Conservation (phyloP, 2,888 invertebrate genomes). For the Nemapogon koenigi region DNA sequence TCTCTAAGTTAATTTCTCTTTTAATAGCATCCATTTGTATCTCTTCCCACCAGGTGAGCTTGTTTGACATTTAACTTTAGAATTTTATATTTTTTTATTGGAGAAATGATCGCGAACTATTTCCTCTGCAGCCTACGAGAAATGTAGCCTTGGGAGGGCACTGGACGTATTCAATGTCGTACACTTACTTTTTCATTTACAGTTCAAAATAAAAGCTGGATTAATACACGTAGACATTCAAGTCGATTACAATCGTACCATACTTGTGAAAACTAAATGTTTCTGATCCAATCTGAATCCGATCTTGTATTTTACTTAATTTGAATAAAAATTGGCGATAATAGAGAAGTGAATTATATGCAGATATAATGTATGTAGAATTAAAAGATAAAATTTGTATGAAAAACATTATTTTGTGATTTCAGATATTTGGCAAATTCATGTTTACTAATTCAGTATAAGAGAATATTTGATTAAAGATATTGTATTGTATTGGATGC, state of each 20-base stretch:
- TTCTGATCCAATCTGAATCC: background rate
- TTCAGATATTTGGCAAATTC: no score
- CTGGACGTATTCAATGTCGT: conserved; percentile 32
- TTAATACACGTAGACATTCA: background rate
- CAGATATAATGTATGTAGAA: no score
- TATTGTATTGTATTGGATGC: no score
- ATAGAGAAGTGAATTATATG: no score
- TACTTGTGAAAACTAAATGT: no score
- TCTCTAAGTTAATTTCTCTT: no score
- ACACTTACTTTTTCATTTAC: conserved; percentile 11
- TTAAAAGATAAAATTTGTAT: no score
- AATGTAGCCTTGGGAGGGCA: conserved; percentile 49
- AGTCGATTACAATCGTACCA: background rate
- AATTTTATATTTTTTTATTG: conserved; percentile 19
- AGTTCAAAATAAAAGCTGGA: conserved; percentile 3
- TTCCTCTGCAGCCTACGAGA: conserved; percentile 33
- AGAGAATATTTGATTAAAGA: no score
- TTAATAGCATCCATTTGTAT: background rate
- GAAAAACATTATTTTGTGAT: no score
- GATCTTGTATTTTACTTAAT: background rate
- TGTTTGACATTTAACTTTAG: conserved; percentile 13
- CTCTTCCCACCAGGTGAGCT: conserved; percentile 1
- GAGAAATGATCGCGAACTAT: conserved; percentile 51
- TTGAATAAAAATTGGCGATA: no score
- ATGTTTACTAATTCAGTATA: no score